These are phyloP conservation scores for Acleris literana DNA, from an alignment of 2,888 invertebrate species.

Conservation along the genomic window DNA sequence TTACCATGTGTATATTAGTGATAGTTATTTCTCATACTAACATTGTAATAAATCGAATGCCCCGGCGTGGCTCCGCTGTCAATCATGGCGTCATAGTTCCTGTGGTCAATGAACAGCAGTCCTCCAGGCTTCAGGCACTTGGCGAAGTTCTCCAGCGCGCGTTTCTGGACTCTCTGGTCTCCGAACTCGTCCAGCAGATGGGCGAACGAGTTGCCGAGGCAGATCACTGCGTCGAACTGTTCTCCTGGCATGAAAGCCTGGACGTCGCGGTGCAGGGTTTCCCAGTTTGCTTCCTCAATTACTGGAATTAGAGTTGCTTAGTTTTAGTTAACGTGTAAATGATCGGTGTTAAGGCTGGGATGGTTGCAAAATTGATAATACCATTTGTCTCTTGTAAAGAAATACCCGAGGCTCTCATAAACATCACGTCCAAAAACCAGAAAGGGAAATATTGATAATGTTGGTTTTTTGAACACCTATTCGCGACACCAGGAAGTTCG, in stretches of 20 bases:
- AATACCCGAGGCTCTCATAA: no score
- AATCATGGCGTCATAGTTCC: constrained; percentile 93
- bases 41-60: constrained; percentile 95
- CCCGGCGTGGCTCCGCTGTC: constrained; percentile 91
- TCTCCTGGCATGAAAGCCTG: constrained; percentile 82
- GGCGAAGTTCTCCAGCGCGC: constrained; percentile 91
- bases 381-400: no score
- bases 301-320: constrained; percentile 75
- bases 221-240: constrained; percentile 94
- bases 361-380: no score
- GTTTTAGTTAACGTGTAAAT: background rate
- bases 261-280: constrained; percentile 90
- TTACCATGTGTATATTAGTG: no score
- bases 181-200: constrained; percentile 92
- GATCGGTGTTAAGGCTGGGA: background rate
- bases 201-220: constrained; percentile 95
- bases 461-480: background rate
- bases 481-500: background rate
- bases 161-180: constrained; percentile 91
- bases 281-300: constrained; percentile 96
- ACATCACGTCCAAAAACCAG: no score
- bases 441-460: no score
- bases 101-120: constrained; percentile 92
- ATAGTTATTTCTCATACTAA: constrained; percentile 72
- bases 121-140: constrained; percentile 93